Evolutionary conservation across 1,140 invertebrate species (phyloP), one percentile per base, ranked within the genome.

Genomic region (Tenebrio molitor): DNA sequence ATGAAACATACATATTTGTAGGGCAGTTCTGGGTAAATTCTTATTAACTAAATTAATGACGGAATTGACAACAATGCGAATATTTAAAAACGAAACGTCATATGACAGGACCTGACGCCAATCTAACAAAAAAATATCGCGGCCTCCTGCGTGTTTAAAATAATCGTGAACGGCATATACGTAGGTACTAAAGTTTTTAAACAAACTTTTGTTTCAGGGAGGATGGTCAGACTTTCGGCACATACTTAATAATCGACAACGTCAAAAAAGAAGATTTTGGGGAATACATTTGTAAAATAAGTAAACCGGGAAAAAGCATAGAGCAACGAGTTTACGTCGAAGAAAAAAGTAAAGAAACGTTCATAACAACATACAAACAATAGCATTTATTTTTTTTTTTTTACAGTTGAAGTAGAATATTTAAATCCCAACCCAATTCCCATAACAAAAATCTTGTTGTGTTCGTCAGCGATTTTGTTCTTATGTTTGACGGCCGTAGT

Each of bases 151-250:
- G n/a, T n/a, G n/a, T n/a, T n/a, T n/a, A n/a, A n/a, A n/a, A n/a
- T n/a, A n/a, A n/a, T n/a, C n/a, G n/a, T n/a, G n/a, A n/a, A n/a
- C n/a, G n/a, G n/a, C n/a, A n/a, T n/a, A n/a, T n/a, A n/a, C n/a
- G n/a, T n/a, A n/a, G n/a, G n/a, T n/a, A n/a, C n/a, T n/a, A n/a
- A n/a, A n/a, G n/a, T n/a, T n/a, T n/a, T n/a, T n/a, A n/a, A n/a
- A n/a, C n/a, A n/a, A n/a, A n/a, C n/a, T 69, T 77, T 82, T 75
- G 68, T 85, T 85, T 16, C 84, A 91, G 91, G 66, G 91, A 92
- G 74, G 87, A 89, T 71, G 85, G 87, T 19, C 89, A 91, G 78
- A 90, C 91, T 50, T 86, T 91, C 69, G 91, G 91, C 0, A 88
- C 90, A 16, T 92, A 91, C 78, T 82, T 93, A 77, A 85, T 84